Evolutionary conservation across 30 jellyfish, hydroid and myxozoan genomes (phyloP).

Genomic region (Mastigias papua): DNA sequence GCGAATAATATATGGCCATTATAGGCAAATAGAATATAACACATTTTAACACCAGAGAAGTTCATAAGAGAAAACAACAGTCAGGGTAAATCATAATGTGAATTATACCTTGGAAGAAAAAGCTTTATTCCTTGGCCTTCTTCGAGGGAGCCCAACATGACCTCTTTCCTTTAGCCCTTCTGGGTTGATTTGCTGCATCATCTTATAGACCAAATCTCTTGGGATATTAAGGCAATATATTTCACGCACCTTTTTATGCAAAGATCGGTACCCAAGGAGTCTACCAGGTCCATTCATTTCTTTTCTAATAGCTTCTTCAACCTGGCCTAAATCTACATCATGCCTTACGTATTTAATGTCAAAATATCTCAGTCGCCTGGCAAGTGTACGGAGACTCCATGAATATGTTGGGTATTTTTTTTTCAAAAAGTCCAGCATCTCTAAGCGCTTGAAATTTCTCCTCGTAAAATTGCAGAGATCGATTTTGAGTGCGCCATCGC

Average conservation of each 20-base stretch:
- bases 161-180: not conserved
- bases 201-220: not conserved
- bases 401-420: not conserved
- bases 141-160: not conserved
- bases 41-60: too few species aligned
- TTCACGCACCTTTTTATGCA: not conserved
- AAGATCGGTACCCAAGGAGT: not conserved
- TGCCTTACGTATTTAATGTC: too few species aligned
- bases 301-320: too few species aligned
- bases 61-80: too few species aligned
- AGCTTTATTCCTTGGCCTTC: too few species aligned
- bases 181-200: not conserved
- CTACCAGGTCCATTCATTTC: not conserved
- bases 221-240: slow-evolving; percentile 3
- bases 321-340: too few species aligned
- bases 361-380: too few species aligned
- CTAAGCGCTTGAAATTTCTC: not conserved
- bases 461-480: not conserved
- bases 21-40: too few species aligned
- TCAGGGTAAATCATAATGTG: too few species aligned
- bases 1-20: too few species aligned
- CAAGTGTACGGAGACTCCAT: slow-evolving; percentile 1
- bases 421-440: not conserved
- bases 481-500: not conserved
- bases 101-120: too few species aligned